Base-by-base conservation (phyloP, 2,888 invertebrate genomes). In the Linnaemya vulpina region DNA sequence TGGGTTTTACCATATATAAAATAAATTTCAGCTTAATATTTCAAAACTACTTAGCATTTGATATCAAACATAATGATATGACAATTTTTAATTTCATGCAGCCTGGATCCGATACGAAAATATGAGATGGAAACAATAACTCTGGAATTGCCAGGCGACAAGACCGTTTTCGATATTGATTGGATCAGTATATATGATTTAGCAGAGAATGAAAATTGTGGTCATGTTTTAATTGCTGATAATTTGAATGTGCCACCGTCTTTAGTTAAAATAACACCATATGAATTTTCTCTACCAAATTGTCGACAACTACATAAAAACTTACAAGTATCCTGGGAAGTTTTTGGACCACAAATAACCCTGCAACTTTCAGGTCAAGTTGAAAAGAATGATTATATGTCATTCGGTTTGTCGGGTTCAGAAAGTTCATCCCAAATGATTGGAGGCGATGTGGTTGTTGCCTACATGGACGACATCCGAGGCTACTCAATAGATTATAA, bases 291-390 rank as follows among this genome's bases (percentile, higher is more conserved):
- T 65, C 91, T 98, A 83, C 97, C 97, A 63, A 96, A 97, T 91
- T 98, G 98, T 90, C 93, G 95, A 65, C 98, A 97, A 92, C 93
- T 98, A 75, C 98, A 98, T 92, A 95, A 95, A 91, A 95, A 96
- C 90, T 93, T 95, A 87, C 97, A 97, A 93, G 94, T 97, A 1
- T 95, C 96, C 11, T 98, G 98, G 98, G 97, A 98, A 91, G 95
- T 97, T 35, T 97, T 97, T 92, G 98, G 98, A 0, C 96, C 96
- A 25, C 96, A 96, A 91, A 95, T 98, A 86, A 98, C 98, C 10
- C 94, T 98, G 76, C 96, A 97, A 91, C 93, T 98, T 13, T 95
- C 96, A 13, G 98, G 95, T 0, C 95, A 96, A 94, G 93, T 93
- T 49, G 93, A 91, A 0, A 94, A 94, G 87, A 93, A 96, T 88